Percentiles rank a stretch among this genome's conserved stretches.
phyloP scores from a whole-genome alignment of 1,140 invertebrate genomes.

The Rhagoletis pomonella region DNA sequence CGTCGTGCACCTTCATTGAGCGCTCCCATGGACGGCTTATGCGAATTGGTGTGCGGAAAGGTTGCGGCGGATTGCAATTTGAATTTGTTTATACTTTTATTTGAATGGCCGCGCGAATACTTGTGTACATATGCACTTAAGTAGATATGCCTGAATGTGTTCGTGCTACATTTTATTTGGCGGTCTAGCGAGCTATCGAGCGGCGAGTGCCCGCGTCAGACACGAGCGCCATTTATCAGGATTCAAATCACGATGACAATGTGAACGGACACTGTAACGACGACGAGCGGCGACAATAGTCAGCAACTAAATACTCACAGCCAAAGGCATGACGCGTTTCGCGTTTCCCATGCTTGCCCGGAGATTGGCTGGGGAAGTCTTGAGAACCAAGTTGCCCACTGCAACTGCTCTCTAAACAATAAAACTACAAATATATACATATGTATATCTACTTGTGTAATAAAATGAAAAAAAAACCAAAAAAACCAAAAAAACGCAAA shows the following conservation, averaged over 20 bases:
- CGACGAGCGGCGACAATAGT: background rate
- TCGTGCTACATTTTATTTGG: background rate
- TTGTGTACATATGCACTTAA: background rate
- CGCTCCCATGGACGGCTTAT: background rate
- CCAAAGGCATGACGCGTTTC: background rate
- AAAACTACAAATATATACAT: no score
- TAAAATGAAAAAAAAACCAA: no score
- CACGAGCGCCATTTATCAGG: slow-evolving; percentile 49
- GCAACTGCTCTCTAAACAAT: no score
- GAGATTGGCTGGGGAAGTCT: background rate
- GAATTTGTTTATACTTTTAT: slow-evolving; percentile 12
- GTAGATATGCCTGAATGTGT: background rate
- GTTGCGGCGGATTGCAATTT: background rate
- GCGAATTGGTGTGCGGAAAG: slow-evolving; percentile 37
- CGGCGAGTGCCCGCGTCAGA: slow-evolving; percentile 38
- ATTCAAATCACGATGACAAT: slow-evolving; percentile 52
- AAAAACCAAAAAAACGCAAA: background rate
- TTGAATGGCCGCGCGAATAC: background rate
- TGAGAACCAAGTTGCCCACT: no score
- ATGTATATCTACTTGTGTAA: background rate
- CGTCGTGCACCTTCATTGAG: background rate
- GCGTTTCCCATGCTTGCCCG: background rate
- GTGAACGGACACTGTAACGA: slow-evolving; percentile 23
- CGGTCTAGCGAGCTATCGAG: no score
- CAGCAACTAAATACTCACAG: background rate